Evolutionary conservation across 53 echinoderm and acorn worm species (phyloP).

Genomic region (Luidia sarsii): DNA sequence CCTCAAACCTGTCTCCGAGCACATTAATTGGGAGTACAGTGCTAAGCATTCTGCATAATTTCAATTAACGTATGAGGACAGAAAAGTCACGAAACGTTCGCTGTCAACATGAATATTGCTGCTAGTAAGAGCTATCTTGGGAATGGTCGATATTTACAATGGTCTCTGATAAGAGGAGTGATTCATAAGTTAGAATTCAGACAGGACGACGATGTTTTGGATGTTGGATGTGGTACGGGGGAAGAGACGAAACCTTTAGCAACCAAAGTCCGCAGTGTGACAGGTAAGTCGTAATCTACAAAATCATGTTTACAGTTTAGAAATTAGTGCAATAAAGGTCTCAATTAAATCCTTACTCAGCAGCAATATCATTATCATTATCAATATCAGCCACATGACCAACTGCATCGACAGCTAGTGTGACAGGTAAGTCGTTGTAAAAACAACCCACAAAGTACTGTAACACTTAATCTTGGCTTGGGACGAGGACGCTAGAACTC

Average conservation of each 20-base stretch:
- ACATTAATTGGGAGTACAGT: no score
- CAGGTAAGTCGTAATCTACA: no score
- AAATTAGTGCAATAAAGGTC: background rate
- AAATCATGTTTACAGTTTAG: background rate
- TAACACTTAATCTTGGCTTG: no score
- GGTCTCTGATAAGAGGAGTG: background rate
- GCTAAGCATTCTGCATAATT: no score
- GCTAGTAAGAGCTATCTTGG: background rate
- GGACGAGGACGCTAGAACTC: no score
- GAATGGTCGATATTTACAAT: background rate
- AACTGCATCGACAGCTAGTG: background rate
- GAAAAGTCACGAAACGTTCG: no score
- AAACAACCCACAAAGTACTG: no score
- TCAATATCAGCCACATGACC: background rate
- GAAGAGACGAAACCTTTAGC: constrained; percentile 23
- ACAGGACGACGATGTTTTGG: background rate
- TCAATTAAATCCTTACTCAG: background rate
- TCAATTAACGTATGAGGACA: no score
- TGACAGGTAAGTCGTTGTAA: background rate
- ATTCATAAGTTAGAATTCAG: background rate
- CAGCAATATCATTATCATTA: background rate
- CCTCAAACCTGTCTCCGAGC: no score
- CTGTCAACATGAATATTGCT: constrained; percentile 29
- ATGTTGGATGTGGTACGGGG: constrained; percentile 16
- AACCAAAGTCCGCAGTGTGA: constrained; percentile 9